Base-by-base conservation (phyloP, 2,888 invertebrate genomes). In the Hirudinaria manillensis region DNA sequence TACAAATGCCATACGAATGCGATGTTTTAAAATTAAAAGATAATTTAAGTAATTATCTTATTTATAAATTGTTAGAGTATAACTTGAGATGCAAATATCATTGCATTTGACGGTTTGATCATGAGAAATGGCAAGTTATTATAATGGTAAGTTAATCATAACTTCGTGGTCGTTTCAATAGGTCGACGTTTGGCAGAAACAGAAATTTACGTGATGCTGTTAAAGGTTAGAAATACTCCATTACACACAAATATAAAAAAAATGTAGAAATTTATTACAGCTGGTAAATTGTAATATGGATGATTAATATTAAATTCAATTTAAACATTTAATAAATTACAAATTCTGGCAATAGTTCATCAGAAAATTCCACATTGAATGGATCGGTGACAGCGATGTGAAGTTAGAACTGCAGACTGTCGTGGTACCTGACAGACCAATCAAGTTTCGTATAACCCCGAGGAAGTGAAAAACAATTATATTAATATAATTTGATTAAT, bases 141-240 rank as follows among this genome's bases (percentile, higher is more conserved):
- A n/a, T n/a, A n/a, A n/a, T n/a, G n/a, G n/a, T n/a, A n/a, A n/a
- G n/a, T n/a, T n/a, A n/a, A n/a, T n/a, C n/a, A n/a, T 16, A 45
- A 2, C 27, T 56, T 56, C n/a, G 56, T 56, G 13, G 3, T 27
- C 13, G 21, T 21, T 21, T 24, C 3, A 55, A 19, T 53, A 87
- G 87, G 87, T 45, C 83, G 88, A 75, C 82, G 88, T 77, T 86
- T 88, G 81, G 88, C 88, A 3, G 88, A 88, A 79, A 88, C 88
- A 80, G 88, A 88, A 80, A 82, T 88, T 74, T 85, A 86, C 77
- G 86, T 88, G 4, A 79, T 84, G 13, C 77, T 88, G n/a, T 81
- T 84, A 4, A 85, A 86, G 80, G 85, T 88, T 77, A 67, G 61
- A 13, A 24, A 7, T 10, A 7, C 16, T 10, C 21, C 3, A 56